Percentiles rank a stretch among this genome's conserved stretches.
phyloP scores from a whole-genome alignment of 2,797 vertebrate species.

The Lophura swinhoii region DNA sequence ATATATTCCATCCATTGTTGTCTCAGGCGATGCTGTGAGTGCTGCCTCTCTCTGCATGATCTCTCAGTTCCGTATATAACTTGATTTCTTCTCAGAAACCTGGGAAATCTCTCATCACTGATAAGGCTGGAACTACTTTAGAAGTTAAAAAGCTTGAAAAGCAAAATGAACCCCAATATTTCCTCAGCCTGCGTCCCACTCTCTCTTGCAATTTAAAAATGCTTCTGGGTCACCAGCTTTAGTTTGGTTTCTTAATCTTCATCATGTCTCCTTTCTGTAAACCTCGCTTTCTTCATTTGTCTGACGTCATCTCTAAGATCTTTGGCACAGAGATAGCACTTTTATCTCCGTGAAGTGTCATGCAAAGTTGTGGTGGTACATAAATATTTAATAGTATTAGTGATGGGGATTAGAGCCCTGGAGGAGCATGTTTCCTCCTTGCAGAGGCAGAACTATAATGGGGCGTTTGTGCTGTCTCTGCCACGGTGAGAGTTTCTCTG shows the following conservation, averaged over 20 bases:
- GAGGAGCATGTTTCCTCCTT: background rate
- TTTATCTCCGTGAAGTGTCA: conserved; percentile 43
- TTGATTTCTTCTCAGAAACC: background rate
- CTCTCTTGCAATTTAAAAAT: background rate
- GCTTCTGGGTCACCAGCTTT: conserved; percentile 39
- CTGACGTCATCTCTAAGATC: conserved; percentile 9
- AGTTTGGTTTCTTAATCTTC: background rate
- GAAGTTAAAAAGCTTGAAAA: background rate
- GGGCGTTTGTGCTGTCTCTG: background rate
- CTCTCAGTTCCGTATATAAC: background rate
- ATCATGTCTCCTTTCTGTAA: background rate
- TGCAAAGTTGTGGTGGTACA: background rate
- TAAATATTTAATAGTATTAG: conserved; percentile 68
- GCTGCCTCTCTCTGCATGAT: background rate
- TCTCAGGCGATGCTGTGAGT: background rate
- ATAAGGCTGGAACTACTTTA: background rate
- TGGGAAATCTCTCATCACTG: background rate
- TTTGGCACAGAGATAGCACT: conserved; percentile 25
- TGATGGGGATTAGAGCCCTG: conserved; percentile 26
- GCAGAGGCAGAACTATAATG: background rate
- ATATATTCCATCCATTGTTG: background rate
- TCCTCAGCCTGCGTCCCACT: background rate
- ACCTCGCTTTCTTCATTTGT: background rate
- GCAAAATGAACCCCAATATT: background rate
- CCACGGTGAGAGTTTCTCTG: background rate